Conservation (phyloP, 2,113 vertebrate species). For the Sardina pilchardus region DNA sequence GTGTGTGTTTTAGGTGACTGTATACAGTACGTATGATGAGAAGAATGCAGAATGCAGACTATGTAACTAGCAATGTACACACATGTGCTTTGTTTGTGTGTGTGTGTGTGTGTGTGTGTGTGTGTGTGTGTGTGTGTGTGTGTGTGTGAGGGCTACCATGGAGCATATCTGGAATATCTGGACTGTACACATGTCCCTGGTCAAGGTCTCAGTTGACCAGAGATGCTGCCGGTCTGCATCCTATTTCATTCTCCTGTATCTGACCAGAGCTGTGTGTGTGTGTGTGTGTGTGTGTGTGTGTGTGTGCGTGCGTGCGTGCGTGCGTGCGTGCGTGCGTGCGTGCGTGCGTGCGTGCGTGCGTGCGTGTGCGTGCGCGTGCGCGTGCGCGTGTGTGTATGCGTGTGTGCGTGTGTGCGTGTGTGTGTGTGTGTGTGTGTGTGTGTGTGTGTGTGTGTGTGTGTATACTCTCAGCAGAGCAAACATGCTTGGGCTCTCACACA, state of each 20-base stretch:
- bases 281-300: background rate
- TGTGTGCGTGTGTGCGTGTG: slow-evolving; percentile 7
- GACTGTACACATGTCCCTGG: too few species aligned
- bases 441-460: background rate
- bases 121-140: background rate
- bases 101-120: background rate
- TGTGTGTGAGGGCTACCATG: too few species aligned
- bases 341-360: background rate
- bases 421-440: slow-evolving; percentile 6
- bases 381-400: background rate
- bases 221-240: too few species aligned
- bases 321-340: background rate
- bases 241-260: too few species aligned
- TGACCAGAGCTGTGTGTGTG: too few species aligned
- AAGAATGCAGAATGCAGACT: background rate
- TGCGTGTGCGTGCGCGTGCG: background rate
- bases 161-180: too few species aligned
- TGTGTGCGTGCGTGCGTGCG: background rate
- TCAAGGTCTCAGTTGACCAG: too few species aligned
- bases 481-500: background rate
- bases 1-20: too few species aligned
- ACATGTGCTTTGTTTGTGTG: background rate
- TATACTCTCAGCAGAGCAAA: background rate
- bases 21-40: too few species aligned
- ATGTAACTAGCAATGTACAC: background rate